A percentile compares a stretch with the other conserved stretches of the same genome.
These are phyloP conservation scores for Chelonoidis abingdonii DNA, from an alignment of 2,113 vertebrate genomes.

Conservation along the genomic window DNA sequence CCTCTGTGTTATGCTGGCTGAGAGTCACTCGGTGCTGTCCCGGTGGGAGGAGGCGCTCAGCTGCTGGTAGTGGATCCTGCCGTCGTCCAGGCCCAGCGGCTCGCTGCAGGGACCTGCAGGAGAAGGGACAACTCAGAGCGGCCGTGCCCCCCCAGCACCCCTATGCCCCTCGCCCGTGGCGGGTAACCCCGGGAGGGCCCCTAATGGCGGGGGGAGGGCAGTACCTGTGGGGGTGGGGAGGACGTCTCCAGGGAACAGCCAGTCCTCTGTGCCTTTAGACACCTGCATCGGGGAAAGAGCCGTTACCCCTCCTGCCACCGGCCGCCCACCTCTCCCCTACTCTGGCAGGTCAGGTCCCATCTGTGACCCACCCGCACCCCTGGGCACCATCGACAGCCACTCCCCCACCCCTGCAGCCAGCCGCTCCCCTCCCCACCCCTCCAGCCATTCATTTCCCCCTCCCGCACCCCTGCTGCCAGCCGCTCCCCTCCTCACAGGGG, in stretches of 20 bases:
- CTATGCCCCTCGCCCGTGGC: accelerated
- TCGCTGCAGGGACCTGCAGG: conserved; percentile 78
- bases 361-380: no score
- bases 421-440: no score
- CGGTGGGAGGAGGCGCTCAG: conserved; percentile 82
- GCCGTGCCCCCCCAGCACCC: accelerated
- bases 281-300: not conserved
- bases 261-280: not conserved
- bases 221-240: not conserved
- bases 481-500: no score
- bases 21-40: no score
- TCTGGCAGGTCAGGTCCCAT: no score
- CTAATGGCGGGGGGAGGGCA: no score
- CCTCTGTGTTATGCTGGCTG: no score
- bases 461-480: no score
- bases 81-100: conserved; percentile 85
- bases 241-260: not conserved
- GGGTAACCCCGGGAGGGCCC: not conserved
- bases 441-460: no score
- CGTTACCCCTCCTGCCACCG: no score
- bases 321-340: accelerated
- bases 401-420: not conserved
- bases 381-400: no score
- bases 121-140: not conserved
- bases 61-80: conserved; percentile 81